Evolutionary conservation across 2,888 invertebrate species (phyloP), one percentile per base, ranked within the genome.

Genomic region (Hemistola chrysoprasaria): DNA sequence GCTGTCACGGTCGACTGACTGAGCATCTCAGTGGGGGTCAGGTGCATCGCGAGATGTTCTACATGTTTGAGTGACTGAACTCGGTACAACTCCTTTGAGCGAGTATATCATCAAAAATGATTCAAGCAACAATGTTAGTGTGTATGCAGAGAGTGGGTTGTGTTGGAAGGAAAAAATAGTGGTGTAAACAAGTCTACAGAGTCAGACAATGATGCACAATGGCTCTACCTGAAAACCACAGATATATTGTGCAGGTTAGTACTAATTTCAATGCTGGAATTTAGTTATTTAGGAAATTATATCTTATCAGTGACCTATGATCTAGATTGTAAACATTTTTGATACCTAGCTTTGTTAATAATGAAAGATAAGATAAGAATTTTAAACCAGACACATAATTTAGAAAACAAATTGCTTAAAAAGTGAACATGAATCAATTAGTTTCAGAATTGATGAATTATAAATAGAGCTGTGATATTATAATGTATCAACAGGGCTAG

Each of bases 171-270:
- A 68, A 67, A 65, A 58, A 41, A 8, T 28, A 46, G 37, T 36
- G 54, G 48, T 59, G 63, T 57, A 57, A 64, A 68, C 71, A 65
- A 56, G 59, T 52, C 56, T 43, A 60, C 65, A 67, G 65, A 69
- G 62, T 73, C 79, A 69, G 68, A 83, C 70, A 76, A 85, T 84
- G 83, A 71, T 79, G 73, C 80, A 90, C 77, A 71, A 91, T 91
- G 91, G 90, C 90, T 76, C 82, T 86, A 68, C 78, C 88, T 78
- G 92, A 92, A 71, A 91, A 91, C 85, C 91, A 91, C 77, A 90
- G 93, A 71, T 92, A 92, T 82, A 93, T 94, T 76, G 93, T 94
- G 61, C 95, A 96, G 92, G 96, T 96, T 52, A 71, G 81, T 81
- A 45, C 43, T 41, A 21, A 16, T 16, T 16, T 16, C n/a, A n/a